Evolutionary conservation across 2,797 vertebrate genomes (phyloP).

Genomic region (Monodelphis domestica): DNA sequence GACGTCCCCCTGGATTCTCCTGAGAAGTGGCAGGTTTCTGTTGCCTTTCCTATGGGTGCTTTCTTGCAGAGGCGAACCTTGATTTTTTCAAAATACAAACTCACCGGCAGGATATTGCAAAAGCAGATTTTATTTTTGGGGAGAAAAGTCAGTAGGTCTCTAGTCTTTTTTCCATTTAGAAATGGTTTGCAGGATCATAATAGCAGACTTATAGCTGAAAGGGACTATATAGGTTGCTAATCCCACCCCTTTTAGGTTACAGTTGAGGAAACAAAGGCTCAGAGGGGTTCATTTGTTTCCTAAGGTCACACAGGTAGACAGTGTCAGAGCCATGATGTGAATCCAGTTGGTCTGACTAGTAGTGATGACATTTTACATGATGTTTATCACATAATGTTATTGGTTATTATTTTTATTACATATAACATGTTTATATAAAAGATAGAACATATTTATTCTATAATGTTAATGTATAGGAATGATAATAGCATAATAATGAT

Average conservation of each 20-base stretch:
- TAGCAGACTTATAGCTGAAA: not conserved
- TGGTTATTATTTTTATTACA: no score
- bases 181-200: slow-evolving; percentile 32
- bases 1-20: slow-evolving; percentile 41
- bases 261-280: not conserved
- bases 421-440: no score
- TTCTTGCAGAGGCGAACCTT: slow-evolving; percentile 33
- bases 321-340: not conserved
- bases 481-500: no score
- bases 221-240: not conserved
- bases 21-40: slow-evolving; percentile 16
- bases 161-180: slow-evolving; percentile 55
- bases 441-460: no score
- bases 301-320: not conserved
- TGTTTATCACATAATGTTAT: no score
- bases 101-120: not conserved
- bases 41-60: slow-evolving; percentile 9
- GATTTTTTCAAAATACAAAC: slow-evolving; percentile 42
- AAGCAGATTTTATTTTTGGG: slow-evolving; percentile 36
- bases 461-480: no score
- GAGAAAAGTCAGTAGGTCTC: not conserved
- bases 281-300: not conserved
- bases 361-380: no score
- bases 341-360: not conserved
- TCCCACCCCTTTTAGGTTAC: not conserved